Evolutionary conservation across 2,888 invertebrate species (phyloP), one percentile per base, ranked within the genome.

Genomic region (Euzetes globulus): DNA sequence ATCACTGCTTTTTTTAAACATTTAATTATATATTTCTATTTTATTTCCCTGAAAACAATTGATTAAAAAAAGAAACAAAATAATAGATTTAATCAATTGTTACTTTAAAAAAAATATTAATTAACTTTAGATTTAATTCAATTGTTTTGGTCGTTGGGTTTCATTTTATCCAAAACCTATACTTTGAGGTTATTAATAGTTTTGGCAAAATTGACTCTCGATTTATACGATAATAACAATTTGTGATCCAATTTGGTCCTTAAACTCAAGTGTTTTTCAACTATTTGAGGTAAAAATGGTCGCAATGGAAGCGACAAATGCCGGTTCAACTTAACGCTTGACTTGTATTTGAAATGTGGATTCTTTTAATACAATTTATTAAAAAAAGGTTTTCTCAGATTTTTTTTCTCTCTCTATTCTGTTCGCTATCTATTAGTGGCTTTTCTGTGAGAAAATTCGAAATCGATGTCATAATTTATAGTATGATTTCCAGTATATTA

Each of bases 381-480:
- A 22, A 55, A 22, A 63, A 29, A 33, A n/a, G 27, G 17, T 63
- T 63, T 19, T 33, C 63, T 63, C 58, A 58, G 27, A 27, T 58
- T 3, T 58, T 58, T 58, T 29, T 13, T 47, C 3, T 47, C 7
- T 50, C 25, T 55, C 25, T 25, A 13, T 22, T 41, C 41, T 41
- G 41, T 41, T 7, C 41, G 5, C 33, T 41, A 41, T 41, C 41
- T 41, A 41, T 41, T 41, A 41, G 41, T 41, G 41, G 41, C 41
- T 41, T 41, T 13, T 41, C 13, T 13, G 17, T 25, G 60, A 33
- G 33, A 33, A 58, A 41, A 37, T 17, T 68, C 41, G 41, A 70
- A 70, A 70, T 47, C 19, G 70, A 70, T 25, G 70, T 70, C 47
- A 41, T 13, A 70, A 70, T 70, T 70, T 45, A 70, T 70, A 7